phyloP scores from a whole-genome alignment of 2,113 vertebrate genomes.

The Hippocampus barbouri region DNA sequence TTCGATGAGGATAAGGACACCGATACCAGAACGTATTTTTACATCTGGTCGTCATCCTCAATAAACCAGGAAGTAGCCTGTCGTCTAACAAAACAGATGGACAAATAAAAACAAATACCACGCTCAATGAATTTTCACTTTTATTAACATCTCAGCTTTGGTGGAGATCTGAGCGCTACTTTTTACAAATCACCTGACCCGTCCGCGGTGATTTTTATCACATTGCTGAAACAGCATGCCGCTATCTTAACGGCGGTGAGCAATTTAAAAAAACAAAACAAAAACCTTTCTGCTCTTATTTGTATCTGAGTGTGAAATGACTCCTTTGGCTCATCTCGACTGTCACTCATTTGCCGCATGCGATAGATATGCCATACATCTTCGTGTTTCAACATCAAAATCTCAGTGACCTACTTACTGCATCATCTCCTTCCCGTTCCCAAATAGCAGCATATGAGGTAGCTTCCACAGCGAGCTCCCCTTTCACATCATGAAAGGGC shows the following conservation, averaged over 20 bases:
- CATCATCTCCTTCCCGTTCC: conserved; percentile 16
- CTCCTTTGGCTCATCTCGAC: conserved; percentile 14
- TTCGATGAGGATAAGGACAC: too few relatives aligned
- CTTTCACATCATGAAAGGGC: conserved; percentile 44
- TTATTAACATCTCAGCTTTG: neutral
- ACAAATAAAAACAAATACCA: neutral
- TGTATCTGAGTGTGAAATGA: conserved; percentile 8
- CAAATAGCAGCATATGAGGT: conserved; percentile 41
- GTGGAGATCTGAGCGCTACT: neutral
- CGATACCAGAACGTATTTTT: neutral
- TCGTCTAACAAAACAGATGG: neutral
- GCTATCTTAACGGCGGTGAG: neutral
- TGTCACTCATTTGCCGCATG: conserved; percentile 9
- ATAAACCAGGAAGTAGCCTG: too few relatives aligned
- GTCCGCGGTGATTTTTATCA: neutral
- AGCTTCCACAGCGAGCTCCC: conserved; percentile 28
- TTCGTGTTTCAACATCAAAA: conserved; percentile 18
- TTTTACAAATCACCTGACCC: neutral
- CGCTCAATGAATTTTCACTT: neutral
- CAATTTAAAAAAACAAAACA: too few relatives aligned
- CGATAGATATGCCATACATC: conserved; percentile 20
- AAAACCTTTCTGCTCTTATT: conserved; percentile 4
- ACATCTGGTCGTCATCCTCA: neutral
- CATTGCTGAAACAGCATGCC: neutral
- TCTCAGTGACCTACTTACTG: conserved; percentile 43